A percentile compares a stretch with the other conserved stretches of the same genome.
Conservation (phyloP, 2,113 vertebrate genomes). For the Salvelinus alpinus region DNA sequence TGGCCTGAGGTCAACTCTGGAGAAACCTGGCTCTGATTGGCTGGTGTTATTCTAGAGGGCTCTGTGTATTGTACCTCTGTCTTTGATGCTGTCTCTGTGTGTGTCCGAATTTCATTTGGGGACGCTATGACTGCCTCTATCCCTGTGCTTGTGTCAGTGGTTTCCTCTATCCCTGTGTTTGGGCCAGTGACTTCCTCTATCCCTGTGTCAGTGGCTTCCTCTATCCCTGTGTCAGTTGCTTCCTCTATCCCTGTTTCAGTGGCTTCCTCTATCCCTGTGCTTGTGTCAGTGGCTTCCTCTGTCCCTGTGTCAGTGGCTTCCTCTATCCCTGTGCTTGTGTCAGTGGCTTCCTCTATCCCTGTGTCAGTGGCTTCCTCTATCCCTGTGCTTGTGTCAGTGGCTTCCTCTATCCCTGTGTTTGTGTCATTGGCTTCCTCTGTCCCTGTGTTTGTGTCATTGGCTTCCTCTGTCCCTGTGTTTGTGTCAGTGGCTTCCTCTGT, state of each 20-base stretch:
- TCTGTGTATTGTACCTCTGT: neutral
- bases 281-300: neutral
- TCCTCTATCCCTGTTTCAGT: neutral
- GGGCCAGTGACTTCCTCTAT: slow-evolving; percentile 5
- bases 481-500: neutral
- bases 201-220: neutral
- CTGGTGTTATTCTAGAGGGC: slow-evolving; percentile 2
- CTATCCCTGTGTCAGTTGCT: neutral
- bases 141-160: too few species aligned
- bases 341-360: too few species aligned
- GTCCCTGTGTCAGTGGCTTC: neutral
- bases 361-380: neutral
- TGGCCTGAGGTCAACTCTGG: neutral
- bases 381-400: slow-evolving; percentile 7
- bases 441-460: slow-evolving; percentile 17
- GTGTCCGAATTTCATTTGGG: slow-evolving; percentile 13
- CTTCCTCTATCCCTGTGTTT: neutral
- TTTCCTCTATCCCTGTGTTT: slow-evolving; percentile 2
- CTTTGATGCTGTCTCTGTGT: neutral
- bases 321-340: neutral
- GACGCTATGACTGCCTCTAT: slow-evolving; percentile 25
- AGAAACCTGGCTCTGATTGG: slow-evolving; percentile 6
- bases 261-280: neutral
- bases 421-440: neutral
- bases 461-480: neutral